Percentiles rank a stretch among this genome's conserved stretches.
Conservation (phyloP, 1,140 invertebrate genomes). For the Pseudobourletiella spinata region DNA sequence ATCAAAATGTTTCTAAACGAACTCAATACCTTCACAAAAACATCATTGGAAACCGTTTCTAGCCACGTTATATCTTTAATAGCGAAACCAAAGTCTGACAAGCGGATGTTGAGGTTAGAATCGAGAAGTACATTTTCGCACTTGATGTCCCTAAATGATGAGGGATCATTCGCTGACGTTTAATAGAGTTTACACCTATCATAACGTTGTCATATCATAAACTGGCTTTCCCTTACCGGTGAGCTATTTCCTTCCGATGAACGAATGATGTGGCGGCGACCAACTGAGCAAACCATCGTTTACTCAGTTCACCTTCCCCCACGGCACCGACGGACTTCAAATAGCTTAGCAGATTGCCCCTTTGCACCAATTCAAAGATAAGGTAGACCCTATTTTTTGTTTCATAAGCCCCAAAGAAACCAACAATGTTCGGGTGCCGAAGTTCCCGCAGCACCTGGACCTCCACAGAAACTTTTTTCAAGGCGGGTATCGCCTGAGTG, state of each 20-base stretch:
- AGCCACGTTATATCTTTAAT: neutral
- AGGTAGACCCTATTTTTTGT: neutral
- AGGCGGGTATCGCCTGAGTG: neutral
- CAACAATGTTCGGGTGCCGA: constrained; percentile 8
- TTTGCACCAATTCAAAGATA: neutral
- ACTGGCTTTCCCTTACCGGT: neutral
- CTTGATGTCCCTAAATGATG: constrained; percentile 8
- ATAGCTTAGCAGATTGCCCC: constrained; percentile 1
- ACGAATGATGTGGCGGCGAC: neutral
- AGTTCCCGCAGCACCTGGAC: neutral
- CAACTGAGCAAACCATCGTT: constrained; percentile 9
- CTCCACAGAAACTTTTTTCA: neutral
- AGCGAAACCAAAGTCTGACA: constrained; percentile 16
- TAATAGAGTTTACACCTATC: neutral
- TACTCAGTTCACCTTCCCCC: neutral
- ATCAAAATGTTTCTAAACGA: too few relatives aligned
- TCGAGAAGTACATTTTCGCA: constrained; percentile 19
- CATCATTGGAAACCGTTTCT: neutral
- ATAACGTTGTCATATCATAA: neutral
- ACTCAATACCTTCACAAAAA: neutral
- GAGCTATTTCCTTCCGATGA: neutral
- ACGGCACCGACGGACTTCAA: neutral
- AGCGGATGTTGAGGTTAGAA: neutral
- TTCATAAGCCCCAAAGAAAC: constrained; percentile 8
- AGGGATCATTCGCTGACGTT: neutral